phyloP scores from a whole-genome alignment of 2,113 vertebrate species.

The Bolborhynchus lineola region DNA sequence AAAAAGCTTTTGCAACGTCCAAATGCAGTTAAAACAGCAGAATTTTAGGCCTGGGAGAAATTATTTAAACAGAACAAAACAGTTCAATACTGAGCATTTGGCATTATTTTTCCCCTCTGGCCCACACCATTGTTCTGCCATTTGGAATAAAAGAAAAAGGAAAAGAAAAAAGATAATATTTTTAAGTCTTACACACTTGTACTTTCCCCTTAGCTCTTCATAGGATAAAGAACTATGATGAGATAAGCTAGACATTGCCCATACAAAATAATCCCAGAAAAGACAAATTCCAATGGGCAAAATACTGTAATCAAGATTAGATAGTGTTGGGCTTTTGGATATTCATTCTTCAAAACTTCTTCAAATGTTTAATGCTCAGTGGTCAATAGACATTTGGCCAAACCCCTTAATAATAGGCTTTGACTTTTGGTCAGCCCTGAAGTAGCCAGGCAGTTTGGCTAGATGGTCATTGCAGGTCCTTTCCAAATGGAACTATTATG shows the following conservation, averaged over 20 bases:
- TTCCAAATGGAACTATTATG: neutral
- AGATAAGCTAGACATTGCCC: neutral
- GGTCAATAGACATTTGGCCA: neutral
- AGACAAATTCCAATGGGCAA: neutral
- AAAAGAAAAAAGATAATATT: neutral
- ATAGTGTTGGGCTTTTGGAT: neutral
- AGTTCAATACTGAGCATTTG: neutral
- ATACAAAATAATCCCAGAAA: neutral
- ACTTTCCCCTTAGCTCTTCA: neutral
- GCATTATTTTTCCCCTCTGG: neutral
- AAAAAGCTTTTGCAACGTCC: neutral
- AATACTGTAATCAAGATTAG: neutral
- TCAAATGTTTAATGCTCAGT: neutral
- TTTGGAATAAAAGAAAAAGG: neutral
- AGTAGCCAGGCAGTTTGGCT: neutral
- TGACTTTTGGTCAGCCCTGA: neutral
- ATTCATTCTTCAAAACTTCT: neutral
- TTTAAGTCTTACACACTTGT: neutral
- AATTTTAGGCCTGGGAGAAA: neutral
- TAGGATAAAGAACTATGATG: neutral
- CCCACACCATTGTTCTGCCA: neutral
- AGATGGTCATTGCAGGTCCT: neutral
- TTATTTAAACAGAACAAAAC: neutral
- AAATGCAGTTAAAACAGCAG: neutral
- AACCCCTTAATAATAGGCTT: neutral